Percentiles rank a stretch among this genome's conserved stretches.
Conservation (phyloP, 2,113 vertebrate genomes). For the Haemorhous mexicanus region DNA sequence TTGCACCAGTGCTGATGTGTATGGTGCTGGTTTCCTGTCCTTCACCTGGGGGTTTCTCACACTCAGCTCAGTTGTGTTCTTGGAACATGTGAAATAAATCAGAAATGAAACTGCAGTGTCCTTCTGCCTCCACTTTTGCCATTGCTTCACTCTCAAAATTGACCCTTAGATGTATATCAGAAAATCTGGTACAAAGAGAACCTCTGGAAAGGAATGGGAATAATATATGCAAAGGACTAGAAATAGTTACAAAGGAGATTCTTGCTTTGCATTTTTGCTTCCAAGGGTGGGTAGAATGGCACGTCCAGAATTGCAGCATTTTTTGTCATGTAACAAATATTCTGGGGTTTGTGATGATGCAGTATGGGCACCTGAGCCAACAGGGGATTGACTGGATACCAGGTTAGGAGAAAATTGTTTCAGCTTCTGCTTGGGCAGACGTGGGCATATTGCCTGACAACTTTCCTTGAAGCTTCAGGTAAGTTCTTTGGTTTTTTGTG, state of each 20-base stretch:
- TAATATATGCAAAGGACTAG: neutral
- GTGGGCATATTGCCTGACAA: neutral
- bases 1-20: neutral
- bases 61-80: neutral
- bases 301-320: neutral
- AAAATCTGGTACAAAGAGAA: neutral
- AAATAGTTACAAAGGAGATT: neutral
- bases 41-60: neutral
- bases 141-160: neutral
- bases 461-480: neutral
- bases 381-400: neutral
- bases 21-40: neutral
- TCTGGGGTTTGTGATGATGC: slow-evolving; percentile 9
- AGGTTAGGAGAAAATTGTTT: neutral
- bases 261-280: neutral
- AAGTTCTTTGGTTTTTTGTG: accelerated
- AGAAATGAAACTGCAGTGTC: neutral
- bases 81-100: neutral
- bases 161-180: neutral
- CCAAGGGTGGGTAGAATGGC: neutral
- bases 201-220: neutral
- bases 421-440: neutral
- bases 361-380: neutral
- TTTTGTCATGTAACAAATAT: slow-evolving; percentile 20
- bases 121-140: neutral